Base-by-base conservation (phyloP, 2,797 vertebrate genomes). In the Periophthalmus magnuspinnatus region DNA sequence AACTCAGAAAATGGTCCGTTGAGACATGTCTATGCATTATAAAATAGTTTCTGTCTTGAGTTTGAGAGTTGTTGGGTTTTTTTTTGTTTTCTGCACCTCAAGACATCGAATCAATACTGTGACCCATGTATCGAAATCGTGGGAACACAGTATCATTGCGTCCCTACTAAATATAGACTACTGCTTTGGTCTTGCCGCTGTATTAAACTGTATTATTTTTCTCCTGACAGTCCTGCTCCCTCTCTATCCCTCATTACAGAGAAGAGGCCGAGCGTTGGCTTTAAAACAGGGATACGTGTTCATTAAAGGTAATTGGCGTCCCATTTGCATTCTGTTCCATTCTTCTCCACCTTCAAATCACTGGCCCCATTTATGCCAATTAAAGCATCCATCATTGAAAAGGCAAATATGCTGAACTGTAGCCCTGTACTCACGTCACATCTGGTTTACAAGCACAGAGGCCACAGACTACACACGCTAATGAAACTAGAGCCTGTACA, bases 391-490 rank as follows among this genome's bases (percentile, higher is more conserved):
- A 32, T 32, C 59, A 33, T 17, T 14, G 24, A 72, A 48, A 28
- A 56, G 61, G 28, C 16, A 2, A 36, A 24, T 14, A 33, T 10
- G 5, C 11, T n/a, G 21, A 66, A 76, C 13, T 69, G 33, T 36
- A 69, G 54, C 0, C 65, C 21, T 65, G 6, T 17, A 56, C 41
- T 56, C 71, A 10, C 19, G 67, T 56, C 56, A 38, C 68, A 22
- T 56, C 41, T 38, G 59, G 21, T 52, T 38, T 17, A 16, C 70
- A 24, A 36, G 28, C 28, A 52, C 73, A 32, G 2, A 6, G 36
- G 21, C 56, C 61, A 71, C 72, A 48, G 45, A 60, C 67, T 33
- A 21, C 11, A 24, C 61, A 34, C 72, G 48, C 6, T 58, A 60
- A 41, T 58, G 69, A 69, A 72, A 65, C 8, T 13, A 0, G 10